Conservation (phyloP, 2,113 vertebrate species). For the Labeo rohita region DNA sequence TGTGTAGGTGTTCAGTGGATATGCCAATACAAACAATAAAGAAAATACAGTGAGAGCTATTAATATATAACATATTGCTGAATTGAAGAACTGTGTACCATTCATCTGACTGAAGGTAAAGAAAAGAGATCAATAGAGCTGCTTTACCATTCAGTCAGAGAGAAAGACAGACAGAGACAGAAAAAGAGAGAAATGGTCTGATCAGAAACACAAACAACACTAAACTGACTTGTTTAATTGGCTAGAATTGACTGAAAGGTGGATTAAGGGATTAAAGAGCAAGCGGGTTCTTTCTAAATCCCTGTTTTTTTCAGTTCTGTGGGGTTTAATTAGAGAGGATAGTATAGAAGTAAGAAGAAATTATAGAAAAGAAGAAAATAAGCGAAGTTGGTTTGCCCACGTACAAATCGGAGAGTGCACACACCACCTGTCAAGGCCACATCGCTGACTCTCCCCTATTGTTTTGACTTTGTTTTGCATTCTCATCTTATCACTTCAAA, state of each 20-base stretch:
- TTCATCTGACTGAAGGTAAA: background rate
- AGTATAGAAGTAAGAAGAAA: background rate
- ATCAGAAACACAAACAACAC: background rate
- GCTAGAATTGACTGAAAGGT: background rate
- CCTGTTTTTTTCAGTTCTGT: background rate
- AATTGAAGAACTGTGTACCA: background rate
- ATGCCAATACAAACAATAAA: background rate
- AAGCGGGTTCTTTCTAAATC: background rate
- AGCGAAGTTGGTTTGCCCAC: background rate
- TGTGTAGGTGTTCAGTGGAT: background rate
- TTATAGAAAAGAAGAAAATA: background rate
- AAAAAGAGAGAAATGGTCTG: background rate
- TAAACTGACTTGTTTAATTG: slow-evolving; percentile 5
- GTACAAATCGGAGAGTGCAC: background rate
- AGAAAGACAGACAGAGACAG: background rate
- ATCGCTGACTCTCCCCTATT: too few species aligned
- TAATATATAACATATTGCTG: background rate
- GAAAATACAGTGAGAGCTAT: background rate
- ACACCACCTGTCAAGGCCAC: background rate
- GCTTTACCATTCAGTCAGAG: background rate
- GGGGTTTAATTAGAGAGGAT: background rate
- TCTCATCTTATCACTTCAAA: background rate
- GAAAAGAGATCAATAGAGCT: background rate
- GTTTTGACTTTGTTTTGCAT: background rate
- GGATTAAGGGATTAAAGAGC: slow-evolving; percentile 12